Evolutionary conservation across 2,888 invertebrate genomes (phyloP).

Genomic region (Phortica okadai): DNA sequence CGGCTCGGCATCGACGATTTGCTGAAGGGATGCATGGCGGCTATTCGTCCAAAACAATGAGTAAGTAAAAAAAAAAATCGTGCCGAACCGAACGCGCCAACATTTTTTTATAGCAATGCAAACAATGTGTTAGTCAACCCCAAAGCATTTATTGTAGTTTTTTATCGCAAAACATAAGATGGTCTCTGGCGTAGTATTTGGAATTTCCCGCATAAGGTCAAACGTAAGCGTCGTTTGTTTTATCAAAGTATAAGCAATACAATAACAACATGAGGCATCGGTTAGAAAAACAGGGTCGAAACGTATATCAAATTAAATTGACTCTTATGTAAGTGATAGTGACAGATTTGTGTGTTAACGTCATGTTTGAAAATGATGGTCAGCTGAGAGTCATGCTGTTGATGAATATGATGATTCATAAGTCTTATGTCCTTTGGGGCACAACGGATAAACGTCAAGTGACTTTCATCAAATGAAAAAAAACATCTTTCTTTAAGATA

Average conservation of each 20-base stretch:
- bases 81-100: neutral
- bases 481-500: conserved; percentile 18
- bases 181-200: conserved; percentile 26
- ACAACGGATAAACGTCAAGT: conserved; percentile 66
- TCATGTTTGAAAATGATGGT: conserved; percentile 36
- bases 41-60: no score
- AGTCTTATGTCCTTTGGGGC: conserved; percentile 58
- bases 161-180: conserved; percentile 24
- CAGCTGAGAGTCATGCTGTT: neutral
- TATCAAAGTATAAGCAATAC: conserved; percentile 58
- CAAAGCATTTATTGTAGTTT: conserved; percentile 2
- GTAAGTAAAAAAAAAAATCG: no score
- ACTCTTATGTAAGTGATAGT: conserved; percentile 74
- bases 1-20: no score
- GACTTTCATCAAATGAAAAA: neutral
- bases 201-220: conserved; percentile 25
- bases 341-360: conserved; percentile 67
- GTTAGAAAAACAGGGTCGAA: conserved; percentile 47
- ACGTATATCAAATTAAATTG: conserved; percentile 73
- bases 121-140: conserved; percentile 6
- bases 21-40: no score
- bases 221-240: conserved; percentile 51
- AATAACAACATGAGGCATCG: conserved; percentile 65
- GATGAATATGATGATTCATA: conserved; percentile 58
- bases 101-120: conserved; percentile 24